phyloP scores from a whole-genome alignment of 1,140 invertebrate genomes.

The Drosophila elegans region DNA sequence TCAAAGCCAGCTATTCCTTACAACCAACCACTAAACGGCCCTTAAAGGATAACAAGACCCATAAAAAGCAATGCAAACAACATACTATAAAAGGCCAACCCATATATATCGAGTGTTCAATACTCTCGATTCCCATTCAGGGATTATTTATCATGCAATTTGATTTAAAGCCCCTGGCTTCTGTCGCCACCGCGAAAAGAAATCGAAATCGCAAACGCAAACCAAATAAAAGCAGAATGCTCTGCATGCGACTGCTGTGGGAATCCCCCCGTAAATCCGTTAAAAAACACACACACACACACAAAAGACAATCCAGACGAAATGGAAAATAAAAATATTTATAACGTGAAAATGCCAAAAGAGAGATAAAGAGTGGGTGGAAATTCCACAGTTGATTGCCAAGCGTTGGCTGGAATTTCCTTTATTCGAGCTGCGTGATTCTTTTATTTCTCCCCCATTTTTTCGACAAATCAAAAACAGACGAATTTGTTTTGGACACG shows the following conservation, averaged over 20 bases:
- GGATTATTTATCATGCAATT: constrained; percentile 63
- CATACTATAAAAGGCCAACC: constrained; percentile 34
- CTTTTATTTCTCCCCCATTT: constrained; percentile 50
- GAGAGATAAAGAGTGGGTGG: constrained; percentile 20
- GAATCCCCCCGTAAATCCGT: constrained; percentile 31
- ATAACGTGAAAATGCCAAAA: constrained; percentile 78
- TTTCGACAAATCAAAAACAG: constrained; percentile 84
- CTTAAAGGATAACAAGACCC: constrained; percentile 52
- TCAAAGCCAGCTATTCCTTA: constrained; percentile 25
- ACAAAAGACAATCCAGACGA: constrained; percentile 58
- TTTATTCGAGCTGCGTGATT: constrained; percentile 24
- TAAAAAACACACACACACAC: constrained; percentile 3
- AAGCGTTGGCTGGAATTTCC: constrained; percentile 53
- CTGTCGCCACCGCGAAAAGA: constrained; percentile 46
- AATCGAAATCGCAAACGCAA: constrained; percentile 65
- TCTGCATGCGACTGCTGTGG: constrained; percentile 39
- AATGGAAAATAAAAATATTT: constrained; percentile 82
- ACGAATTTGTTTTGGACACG: constrained; percentile 83
- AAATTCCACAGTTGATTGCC: constrained; percentile 64
- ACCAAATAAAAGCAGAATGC: constrained; percentile 40
- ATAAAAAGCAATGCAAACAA: constrained; percentile 50
- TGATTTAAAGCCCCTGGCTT: constrained; percentile 64
- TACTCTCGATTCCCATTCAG: constrained; percentile 18
- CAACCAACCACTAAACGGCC: not conserved
- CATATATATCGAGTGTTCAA: constrained; percentile 13